phyloP scores from a whole-genome alignment of 2,113 vertebrate species.

The Puffinus mauretanicus region DNA sequence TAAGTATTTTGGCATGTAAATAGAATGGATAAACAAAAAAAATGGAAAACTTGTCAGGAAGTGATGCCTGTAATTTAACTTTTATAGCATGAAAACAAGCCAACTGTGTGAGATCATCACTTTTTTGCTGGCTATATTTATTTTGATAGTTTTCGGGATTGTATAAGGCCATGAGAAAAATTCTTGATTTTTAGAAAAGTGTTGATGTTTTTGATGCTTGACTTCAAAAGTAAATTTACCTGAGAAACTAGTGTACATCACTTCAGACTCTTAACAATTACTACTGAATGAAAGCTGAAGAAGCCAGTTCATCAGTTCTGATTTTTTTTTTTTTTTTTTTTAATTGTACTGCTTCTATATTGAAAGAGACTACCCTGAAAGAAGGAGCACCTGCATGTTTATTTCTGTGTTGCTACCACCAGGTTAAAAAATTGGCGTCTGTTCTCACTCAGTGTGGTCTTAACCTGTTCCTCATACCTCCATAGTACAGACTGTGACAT shows the following conservation, averaged over 20 bases:
- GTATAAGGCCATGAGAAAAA: neutral
- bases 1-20: neutral
- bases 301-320: neutral
- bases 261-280: neutral
- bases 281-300: neutral
- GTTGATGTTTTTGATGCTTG: neutral
- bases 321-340: neutral
- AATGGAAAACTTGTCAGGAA: neutral
- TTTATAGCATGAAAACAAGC: neutral
- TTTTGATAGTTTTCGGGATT: neutral
- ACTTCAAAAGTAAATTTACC: neutral
- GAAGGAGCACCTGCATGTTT: neutral
- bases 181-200: neutral
- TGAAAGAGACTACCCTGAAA: neutral
- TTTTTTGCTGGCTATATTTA: neutral
- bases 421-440: neutral
- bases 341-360: neutral
- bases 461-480: neutral
- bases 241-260: neutral
- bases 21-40: neutral
- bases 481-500: neutral
- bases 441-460: neutral
- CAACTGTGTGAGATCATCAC: neutral
- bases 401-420: neutral
- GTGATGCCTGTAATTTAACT: neutral